Conservation (phyloP, 2,888 invertebrate genomes). For the Brachyptera risi region DNA sequence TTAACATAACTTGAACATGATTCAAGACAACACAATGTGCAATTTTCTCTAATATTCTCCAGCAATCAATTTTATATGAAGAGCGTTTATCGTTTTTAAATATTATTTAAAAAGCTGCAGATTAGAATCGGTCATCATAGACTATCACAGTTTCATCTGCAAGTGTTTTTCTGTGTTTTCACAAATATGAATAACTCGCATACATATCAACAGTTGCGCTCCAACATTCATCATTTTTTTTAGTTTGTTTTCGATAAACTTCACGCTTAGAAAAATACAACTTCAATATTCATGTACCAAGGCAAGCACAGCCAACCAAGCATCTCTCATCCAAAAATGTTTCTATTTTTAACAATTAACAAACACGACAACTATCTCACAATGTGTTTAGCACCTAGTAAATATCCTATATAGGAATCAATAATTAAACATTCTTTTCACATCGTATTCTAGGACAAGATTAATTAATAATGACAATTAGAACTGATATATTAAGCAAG, state of each 20-base stretch:
- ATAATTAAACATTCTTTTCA: conserved; percentile 4
- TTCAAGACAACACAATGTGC: not conserved
- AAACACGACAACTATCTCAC: conserved; percentile 15
- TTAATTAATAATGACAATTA: too few relatives aligned
- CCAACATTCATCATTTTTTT: conserved; percentile 31
- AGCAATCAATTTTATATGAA: conserved; percentile 25
- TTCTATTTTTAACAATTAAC: conserved; percentile 1
- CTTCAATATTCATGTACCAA: conserved; percentile 34
- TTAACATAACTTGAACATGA: not conserved
- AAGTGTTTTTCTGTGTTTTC: conserved; percentile 30
- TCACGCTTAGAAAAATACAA: conserved; percentile 35
- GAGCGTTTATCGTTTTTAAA: conserved; percentile 27
- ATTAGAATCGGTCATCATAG: conserved; percentile 33
- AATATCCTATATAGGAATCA: conserved; percentile 16
- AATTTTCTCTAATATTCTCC: conserved; percentile 16
- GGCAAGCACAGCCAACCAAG: conserved; percentile 36
- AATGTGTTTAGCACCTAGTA: conserved; percentile 15
- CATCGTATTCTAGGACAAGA: conserved; percentile 18
- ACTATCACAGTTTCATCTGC: conserved; percentile 36
- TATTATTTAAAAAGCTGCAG: conserved; percentile 32
- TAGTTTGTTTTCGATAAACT: conserved; percentile 29
- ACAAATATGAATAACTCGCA: conserved; percentile 28
- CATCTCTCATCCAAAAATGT: conserved; percentile 3
- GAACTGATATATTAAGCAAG: too few relatives aligned
- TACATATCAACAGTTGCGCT: conserved; percentile 30